These are phyloP conservation scores for Podilymbus podiceps DNA, from an alignment of 2,113 vertebrate species.

Conservation along the genomic window DNA sequence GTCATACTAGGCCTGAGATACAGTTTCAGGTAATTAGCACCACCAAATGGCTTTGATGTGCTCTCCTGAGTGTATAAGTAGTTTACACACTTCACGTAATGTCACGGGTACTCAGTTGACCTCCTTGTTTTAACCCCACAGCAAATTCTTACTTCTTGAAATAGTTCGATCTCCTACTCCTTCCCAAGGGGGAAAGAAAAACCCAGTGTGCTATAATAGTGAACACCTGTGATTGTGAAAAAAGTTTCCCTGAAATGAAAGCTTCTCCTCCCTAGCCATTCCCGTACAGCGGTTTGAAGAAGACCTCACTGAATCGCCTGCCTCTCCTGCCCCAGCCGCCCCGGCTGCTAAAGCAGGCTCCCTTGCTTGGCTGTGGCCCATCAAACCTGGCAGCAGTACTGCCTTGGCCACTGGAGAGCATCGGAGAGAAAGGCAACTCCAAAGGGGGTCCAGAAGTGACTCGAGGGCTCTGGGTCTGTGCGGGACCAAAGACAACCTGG, in stretches of 20 bases:
- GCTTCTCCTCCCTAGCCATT: neutral
- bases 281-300: neutral
- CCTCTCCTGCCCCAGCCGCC: neutral
- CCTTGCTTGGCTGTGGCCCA: neutral
- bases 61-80: neutral
- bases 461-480: fast-evolving
- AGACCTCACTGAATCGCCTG: neutral
- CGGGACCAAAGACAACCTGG: no score
- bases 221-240: neutral
- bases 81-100: neutral
- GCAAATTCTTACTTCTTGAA: neutral
- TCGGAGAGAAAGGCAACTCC: neutral
- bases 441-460: neutral
- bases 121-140: neutral
- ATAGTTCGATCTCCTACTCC: neutral
- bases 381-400: neutral
- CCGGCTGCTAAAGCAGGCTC: fast-evolving
- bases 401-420: neutral
- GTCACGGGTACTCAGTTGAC: neutral
- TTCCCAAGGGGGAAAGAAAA: neutral
- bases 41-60: neutral
- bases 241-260: neutral
- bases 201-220: neutral
- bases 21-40: neutral
- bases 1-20: neutral